Percentiles rank a stretch among this genome's conserved stretches.
Conservation (phyloP, 92 coral and sea anemone species). For the Pocillopora grandis region DNA sequence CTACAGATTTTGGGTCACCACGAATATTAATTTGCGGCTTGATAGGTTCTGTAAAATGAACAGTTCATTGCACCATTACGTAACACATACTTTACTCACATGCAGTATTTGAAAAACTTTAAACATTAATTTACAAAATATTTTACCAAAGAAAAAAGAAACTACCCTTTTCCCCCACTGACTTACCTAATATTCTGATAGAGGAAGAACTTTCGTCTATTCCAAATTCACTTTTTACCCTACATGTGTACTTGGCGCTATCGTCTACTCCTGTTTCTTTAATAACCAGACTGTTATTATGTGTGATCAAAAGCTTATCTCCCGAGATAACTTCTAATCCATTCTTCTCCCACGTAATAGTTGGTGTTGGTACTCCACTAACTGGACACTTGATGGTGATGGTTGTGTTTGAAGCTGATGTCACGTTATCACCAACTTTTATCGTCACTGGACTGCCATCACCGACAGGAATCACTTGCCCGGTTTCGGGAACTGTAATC, state of each 20-base stretch:
- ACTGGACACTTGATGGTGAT: slow-evolving; percentile 62
- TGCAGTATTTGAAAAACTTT: too few species aligned
- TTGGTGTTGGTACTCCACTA: slow-evolving; percentile 59
- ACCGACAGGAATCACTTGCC: slow-evolving; percentile 24
- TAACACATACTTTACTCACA: too few species aligned
- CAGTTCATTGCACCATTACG: too few species aligned
- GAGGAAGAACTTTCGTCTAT: background rate
- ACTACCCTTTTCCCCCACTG: too few species aligned
- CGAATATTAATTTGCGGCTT: background rate
- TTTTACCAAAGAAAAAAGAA: too few species aligned
- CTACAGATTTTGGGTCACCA: background rate
- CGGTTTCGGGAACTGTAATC: background rate
- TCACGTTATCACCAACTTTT: slow-evolving; percentile 54
- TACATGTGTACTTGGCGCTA: slow-evolving; percentile 3
- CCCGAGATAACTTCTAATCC: background rate
- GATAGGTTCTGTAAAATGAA: background rate
- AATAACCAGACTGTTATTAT: background rate
- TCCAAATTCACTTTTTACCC: background rate
- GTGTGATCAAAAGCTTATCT: background rate
- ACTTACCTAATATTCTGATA: background rate
- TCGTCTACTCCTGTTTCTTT: background rate
- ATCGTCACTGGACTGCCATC: slow-evolving; percentile 53
- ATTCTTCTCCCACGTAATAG: slow-evolving; percentile 49
- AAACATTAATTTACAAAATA: too few species aligned
- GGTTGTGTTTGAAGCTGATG: slow-evolving; percentile 39